These are phyloP conservation scores for Drosophila persimilis DNA, from an alignment of 1,140 invertebrate species.

Conservation along the genomic window DNA sequence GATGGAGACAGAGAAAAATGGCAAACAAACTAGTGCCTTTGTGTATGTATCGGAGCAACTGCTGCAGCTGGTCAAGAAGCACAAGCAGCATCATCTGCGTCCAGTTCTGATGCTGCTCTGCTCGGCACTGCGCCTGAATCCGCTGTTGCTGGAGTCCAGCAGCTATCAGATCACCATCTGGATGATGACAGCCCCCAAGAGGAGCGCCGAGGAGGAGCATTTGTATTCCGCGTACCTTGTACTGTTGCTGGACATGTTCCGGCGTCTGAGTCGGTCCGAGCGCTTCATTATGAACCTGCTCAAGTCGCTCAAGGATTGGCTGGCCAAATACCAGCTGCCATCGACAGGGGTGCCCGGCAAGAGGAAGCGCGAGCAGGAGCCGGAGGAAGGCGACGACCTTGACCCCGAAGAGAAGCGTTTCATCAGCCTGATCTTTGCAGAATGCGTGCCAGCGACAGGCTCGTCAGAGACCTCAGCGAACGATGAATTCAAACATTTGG, in stretches of 20 bases:
- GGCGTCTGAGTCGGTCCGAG: slow-evolving; percentile 66
- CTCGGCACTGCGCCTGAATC: slow-evolving; percentile 67
- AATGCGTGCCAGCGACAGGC: too few species aligned
- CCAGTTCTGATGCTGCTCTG: slow-evolving; percentile 59
- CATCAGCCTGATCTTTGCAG: slow-evolving; percentile 13
- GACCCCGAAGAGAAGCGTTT: not conserved
- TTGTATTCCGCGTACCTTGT: slow-evolving; percentile 67
- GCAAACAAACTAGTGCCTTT: not conserved
- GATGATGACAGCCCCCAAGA: slow-evolving; percentile 57
- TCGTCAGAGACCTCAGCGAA: not conserved
- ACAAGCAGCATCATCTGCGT: slow-evolving; percentile 23
- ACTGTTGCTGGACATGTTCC: slow-evolving; percentile 71
- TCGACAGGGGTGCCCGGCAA: not conserved
- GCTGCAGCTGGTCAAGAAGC: not conserved
- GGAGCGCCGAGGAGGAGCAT: slow-evolving; percentile 21
- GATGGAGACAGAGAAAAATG: not conserved
- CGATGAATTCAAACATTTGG: slow-evolving; percentile 43
- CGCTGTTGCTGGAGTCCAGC: slow-evolving; percentile 67
- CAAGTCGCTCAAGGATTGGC: slow-evolving; percentile 56
- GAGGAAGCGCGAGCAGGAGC: not conserved
- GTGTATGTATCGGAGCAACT: slow-evolving; percentile 28
- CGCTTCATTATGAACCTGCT: slow-evolving; percentile 71
- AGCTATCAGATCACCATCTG: slow-evolving; percentile 70
- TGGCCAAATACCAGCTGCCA: slow-evolving; percentile 37
- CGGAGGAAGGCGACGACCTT: not conserved